Conservation (phyloP, 2,797 vertebrate species). For the Eleutherodactylus coqui region DNA sequence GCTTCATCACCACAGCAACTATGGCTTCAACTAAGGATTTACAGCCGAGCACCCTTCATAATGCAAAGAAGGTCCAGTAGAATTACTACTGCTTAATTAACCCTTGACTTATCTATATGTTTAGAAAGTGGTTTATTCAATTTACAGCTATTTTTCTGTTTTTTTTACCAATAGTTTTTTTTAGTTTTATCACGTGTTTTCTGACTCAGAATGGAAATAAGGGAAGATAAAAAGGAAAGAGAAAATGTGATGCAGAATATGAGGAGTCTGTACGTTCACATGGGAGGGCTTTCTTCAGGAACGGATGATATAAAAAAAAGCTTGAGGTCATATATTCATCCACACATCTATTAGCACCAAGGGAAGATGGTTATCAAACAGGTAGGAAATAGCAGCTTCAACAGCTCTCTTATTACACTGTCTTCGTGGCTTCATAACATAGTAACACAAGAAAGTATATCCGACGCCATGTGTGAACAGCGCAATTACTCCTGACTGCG, state of each 20-base stretch:
- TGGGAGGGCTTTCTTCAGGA: not conserved
- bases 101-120: not conserved
- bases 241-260: not conserved
- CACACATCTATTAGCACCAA: not conserved
- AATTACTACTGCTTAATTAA: conserved; percentile 4
- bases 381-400: conserved; percentile 53
- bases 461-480: not conserved
- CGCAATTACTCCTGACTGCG: not conserved
- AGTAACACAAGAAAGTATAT: no score
- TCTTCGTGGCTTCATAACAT: no score
- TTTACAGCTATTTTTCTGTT: not conserved
- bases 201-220: not conserved
- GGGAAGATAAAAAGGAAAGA: not conserved
- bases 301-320: not conserved
- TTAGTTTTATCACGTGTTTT: not conserved
- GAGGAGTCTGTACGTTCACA: conserved; percentile 15
- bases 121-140: not conserved
- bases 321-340: not conserved
- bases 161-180: conserved; percentile 3
- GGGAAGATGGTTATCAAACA: conserved; percentile 61
- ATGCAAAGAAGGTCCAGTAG: not conserved
- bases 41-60: conserved; percentile 1
- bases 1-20: conserved; percentile 29
- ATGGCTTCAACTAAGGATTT: conserved; percentile 31
- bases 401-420: not conserved